Evolutionary conservation across 1,140 invertebrate species (phyloP).

Genomic region (Philopotamus ludificatus): DNA sequence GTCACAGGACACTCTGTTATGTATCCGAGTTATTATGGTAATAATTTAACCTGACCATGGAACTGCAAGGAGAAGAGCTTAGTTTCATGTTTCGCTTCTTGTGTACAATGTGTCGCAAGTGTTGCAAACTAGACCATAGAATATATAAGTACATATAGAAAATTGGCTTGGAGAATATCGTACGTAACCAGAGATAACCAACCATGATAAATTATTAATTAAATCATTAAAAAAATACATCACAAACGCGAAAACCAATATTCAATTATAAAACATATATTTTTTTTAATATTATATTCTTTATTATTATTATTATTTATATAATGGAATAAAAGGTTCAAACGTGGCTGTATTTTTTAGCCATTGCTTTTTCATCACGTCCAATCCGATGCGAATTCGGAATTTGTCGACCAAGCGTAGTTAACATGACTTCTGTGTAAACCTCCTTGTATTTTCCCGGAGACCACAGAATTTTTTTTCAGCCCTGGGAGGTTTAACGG

Average conservation of each 20-base stretch:
- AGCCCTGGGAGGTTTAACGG: neutral
- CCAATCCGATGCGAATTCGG: neutral
- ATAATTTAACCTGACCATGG: neutral
- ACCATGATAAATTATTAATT: neutral
- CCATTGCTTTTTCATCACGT: neutral
- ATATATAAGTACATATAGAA: neutral
- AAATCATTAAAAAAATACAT: neutral
- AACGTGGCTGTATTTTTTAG: neutral
- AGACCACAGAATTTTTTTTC: too few species aligned
- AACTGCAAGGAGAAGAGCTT: neutral
- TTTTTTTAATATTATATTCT: too few species aligned
- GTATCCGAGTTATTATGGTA: neutral
- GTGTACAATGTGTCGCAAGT: neutral
- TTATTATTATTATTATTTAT: neutral
- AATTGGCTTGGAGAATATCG: too few species aligned
- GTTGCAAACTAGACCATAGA: neutral
- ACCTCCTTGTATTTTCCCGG: too few species aligned
- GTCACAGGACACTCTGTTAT: neutral
- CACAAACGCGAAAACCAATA: too few species aligned
- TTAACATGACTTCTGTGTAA: neutral
- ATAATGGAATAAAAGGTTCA: neutral
- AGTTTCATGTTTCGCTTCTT: neutral
- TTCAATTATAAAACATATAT: too few species aligned
- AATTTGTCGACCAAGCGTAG: neutral
- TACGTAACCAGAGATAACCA: too few species aligned